Conservation (phyloP, 2,797 vertebrate genomes). For the Diglossa cyanea region DNA sequence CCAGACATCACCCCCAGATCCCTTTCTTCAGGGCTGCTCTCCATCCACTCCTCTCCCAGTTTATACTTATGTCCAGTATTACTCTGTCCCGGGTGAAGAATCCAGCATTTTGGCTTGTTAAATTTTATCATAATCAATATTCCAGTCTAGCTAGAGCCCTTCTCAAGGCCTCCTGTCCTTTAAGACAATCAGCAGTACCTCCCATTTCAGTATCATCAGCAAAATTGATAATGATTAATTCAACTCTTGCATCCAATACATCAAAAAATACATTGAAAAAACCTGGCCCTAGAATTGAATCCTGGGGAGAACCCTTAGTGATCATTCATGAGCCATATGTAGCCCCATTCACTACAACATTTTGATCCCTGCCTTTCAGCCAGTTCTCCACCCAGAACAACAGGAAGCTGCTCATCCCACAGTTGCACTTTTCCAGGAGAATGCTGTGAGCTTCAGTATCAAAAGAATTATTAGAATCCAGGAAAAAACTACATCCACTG, state of each 20-base stretch:
- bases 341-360: not conserved
- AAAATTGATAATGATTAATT: not conserved
- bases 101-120: not conserved
- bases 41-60: not conserved
- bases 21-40: not conserved
- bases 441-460: not conserved
- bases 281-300: not conserved
- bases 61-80: not conserved
- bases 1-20: not conserved
- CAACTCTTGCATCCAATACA: not conserved
- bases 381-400: not conserved
- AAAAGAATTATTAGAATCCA: not conserved
- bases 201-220: not conserved
- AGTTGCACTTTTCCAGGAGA: not conserved
- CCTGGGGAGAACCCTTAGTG: not conserved
- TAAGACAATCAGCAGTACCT: not conserved
- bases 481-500: not conserved
- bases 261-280: not conserved
- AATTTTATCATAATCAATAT: not conserved
- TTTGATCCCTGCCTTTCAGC: not conserved
- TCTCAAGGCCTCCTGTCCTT: not conserved
- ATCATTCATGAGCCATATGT: not conserved
- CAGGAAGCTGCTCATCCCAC: accelerated
- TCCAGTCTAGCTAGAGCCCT: not conserved
- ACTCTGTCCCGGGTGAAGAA: not conserved